These are phyloP conservation scores for Spongilla lacustris DNA, from an alignment of 37 sponge, comb jelly and placozoan genomes.

Conservation along the genomic window DNA sequence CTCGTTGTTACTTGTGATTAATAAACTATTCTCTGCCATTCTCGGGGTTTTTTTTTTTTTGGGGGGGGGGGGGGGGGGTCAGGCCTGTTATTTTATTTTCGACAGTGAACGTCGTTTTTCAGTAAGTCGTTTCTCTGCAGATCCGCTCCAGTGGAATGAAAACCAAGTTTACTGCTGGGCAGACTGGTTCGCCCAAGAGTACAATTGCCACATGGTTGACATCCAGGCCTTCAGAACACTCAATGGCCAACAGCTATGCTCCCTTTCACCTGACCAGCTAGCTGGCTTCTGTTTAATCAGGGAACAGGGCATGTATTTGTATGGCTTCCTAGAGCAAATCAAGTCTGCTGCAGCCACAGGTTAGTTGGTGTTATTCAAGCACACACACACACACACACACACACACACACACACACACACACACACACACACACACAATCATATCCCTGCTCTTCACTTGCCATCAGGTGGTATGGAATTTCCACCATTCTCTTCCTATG, in stretches of 20 bases:
- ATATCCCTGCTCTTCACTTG: background rate
- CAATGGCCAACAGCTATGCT: conserved; percentile 53
- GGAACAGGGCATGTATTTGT: conserved; percentile 39
- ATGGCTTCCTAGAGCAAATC: conserved; percentile 50
- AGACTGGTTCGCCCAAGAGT: conserved; percentile 48
- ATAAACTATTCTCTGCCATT: no score
- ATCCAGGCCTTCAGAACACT: conserved; percentile 15
- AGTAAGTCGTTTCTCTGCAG: conserved; percentile 16
- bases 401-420: background rate
- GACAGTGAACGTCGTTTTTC: background rate
- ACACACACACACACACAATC: background rate
- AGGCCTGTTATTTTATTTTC: background rate
- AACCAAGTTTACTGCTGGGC: conserved; percentile 47
- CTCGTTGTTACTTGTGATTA: no score
- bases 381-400: background rate
- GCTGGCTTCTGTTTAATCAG: conserved; percentile 33
- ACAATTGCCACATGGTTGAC: conserved; percentile 23
- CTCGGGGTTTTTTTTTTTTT: background rate
- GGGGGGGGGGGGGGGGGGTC: background rate
- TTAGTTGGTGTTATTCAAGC: background rate
- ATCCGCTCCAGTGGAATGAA: conserved; percentile 60
- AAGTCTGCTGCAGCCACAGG: conserved; percentile 7
- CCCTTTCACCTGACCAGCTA: conserved; percentile 36
- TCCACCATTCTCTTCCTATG: background rate
- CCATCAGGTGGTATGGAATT: background rate